Percentiles rank a stretch among this genome's conserved stretches.
These are phyloP conservation scores for Argentina silus DNA, from an alignment of 2,797 vertebrate species.

Conservation along the genomic window DNA sequence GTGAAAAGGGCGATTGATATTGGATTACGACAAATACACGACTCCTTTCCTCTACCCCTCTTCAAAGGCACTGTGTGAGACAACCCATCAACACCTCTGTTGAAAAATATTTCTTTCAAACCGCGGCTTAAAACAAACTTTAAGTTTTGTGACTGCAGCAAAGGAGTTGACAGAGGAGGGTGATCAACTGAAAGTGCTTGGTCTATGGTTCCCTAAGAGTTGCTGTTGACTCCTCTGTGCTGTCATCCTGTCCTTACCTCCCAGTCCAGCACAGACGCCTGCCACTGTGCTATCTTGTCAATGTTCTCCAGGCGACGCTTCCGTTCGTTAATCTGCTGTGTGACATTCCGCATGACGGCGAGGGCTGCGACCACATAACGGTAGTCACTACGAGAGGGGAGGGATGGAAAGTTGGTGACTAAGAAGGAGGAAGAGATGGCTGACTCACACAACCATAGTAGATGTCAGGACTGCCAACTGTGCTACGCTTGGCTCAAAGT, in stretches of 20 bases:
- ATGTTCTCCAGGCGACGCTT: constrained; percentile 88
- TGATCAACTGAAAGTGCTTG: not conserved
- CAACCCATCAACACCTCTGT: not conserved
- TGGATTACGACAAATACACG: not conserved
- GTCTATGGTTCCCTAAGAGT: not conserved
- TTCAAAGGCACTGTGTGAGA: not conserved
- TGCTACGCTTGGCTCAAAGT: not conserved
- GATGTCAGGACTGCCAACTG: not conserved
- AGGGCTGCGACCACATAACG: constrained; percentile 86
- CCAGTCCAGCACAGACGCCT: constrained; percentile 87
- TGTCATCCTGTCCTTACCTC: constrained; percentile 72
- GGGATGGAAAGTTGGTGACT: not conserved
- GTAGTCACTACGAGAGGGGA: constrained; percentile 77
- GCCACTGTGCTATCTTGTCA: constrained; percentile 89
- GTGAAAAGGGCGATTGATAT: not conserved
- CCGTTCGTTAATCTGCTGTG: constrained; percentile 85
- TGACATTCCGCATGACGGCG: constrained; percentile 88
- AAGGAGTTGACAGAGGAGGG: not conserved
- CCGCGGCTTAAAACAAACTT: not conserved
- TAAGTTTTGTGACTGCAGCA: not conserved
- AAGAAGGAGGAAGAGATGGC: not conserved
- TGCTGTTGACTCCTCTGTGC: not conserved
- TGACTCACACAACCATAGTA: not conserved
- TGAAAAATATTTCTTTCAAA: not conserved
- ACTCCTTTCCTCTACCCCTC: not conserved